These are phyloP conservation scores for Drosophila monieri DNA, from an alignment of 2,888 invertebrate species.

Conservation along the genomic window DNA sequence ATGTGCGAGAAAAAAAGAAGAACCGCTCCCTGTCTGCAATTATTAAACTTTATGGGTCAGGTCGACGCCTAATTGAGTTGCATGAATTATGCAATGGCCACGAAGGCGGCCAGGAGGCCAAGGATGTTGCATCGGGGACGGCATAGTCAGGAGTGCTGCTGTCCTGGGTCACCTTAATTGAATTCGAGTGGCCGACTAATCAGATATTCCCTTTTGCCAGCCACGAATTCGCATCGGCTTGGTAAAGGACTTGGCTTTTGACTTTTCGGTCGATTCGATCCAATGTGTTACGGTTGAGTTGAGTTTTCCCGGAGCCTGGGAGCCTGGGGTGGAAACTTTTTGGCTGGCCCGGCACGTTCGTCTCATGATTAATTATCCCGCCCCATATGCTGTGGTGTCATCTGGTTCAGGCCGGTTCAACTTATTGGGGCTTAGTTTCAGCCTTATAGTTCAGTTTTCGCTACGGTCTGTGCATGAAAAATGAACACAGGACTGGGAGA, in stretches of 20 bases:
- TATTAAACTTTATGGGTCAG: constrained; percentile 48
- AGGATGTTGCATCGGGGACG: constrained; percentile 24
- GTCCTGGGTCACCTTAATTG: constrained; percentile 46
- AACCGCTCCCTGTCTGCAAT: constrained; percentile 25
- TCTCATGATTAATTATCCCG: constrained; percentile 70
- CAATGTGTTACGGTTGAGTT: constrained; percentile 23
- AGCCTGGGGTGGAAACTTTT: constrained; percentile 43
- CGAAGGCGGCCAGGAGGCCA: constrained; percentile 4
- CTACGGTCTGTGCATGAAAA: constrained; percentile 57
- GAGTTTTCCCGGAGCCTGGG: constrained; percentile 7
- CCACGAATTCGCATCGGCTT: constrained; percentile 55
- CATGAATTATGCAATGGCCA: constrained; percentile 48
- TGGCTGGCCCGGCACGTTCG: constrained; percentile 57
- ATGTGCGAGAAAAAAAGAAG: constrained; percentile 32
- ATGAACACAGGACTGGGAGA: constrained; percentile 43
- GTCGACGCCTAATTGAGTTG: constrained; percentile 59
- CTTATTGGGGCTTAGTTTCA: constrained; percentile 54
- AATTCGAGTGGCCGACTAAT: constrained; percentile 58
- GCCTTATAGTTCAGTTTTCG: constrained; percentile 38
- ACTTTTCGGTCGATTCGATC: constrained; percentile 33
- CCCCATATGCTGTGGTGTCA: constrained; percentile 73
- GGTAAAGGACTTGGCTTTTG: constrained; percentile 41
- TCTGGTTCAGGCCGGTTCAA: constrained; percentile 43
- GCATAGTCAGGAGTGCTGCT: constrained; percentile 17
- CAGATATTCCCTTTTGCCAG: constrained; percentile 65